These are phyloP conservation scores for Martes martes DNA, from an alignment of 2,113 vertebrate species.

Conservation along the genomic window DNA sequence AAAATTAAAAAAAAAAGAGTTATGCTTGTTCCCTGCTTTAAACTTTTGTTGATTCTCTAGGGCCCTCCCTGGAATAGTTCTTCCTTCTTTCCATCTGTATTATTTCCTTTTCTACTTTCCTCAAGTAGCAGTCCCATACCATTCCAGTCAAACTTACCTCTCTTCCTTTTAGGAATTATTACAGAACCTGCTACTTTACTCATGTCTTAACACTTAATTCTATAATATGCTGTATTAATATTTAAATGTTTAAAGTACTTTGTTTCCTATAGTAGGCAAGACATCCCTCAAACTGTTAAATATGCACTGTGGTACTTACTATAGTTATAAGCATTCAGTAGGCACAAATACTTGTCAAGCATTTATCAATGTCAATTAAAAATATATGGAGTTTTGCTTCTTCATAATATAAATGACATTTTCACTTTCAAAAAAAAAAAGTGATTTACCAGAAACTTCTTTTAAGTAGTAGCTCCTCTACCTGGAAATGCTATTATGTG, in stretches of 20 bases:
- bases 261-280: constrained; percentile 36
- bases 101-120: not conserved
- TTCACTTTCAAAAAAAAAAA: constrained; percentile 12
- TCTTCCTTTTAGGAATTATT: not conserved
- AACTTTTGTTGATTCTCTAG: not conserved
- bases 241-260: constrained; percentile 43
- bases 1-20: not conserved
- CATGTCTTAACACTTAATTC: constrained; percentile 19
- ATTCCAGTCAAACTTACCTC: not conserved
- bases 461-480: constrained; percentile 57
- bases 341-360: constrained; percentile 19
- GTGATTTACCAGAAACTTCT: constrained; percentile 41
- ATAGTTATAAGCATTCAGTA: not conserved
- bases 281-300: constrained; percentile 25
- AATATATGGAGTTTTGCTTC: constrained; percentile 9
- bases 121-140: not conserved
- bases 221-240: constrained; percentile 26
- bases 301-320: not conserved
- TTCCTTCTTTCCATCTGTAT: not conserved
- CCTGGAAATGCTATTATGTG: constrained; percentile 48
- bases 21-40: not conserved
- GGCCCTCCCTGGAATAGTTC: not conserved
- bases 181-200: constrained; percentile 9
- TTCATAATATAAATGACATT: not conserved
- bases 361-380: constrained; percentile 38